Conservation (phyloP, 2,113 vertebrate genomes). For the Clupea harengus region DNA sequence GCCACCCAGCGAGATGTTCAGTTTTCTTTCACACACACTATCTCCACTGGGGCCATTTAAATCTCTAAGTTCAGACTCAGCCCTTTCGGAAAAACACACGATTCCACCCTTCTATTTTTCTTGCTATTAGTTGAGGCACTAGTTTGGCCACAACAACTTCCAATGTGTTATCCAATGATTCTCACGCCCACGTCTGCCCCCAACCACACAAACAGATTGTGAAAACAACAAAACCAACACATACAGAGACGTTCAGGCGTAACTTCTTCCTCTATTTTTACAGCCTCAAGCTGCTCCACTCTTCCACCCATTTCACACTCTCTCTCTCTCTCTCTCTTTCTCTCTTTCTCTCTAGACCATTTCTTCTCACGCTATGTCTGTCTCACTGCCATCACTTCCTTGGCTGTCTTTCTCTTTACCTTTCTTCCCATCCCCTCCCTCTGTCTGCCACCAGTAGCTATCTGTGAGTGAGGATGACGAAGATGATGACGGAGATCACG, state of each 20-base stretch:
- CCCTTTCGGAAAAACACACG: neutral
- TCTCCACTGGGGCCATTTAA: neutral
- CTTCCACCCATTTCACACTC: neutral
- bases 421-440: no score
- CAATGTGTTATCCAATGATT: neutral
- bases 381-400: neutral
- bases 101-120: neutral
- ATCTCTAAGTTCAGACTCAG: neutral
- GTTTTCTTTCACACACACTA: constrained; percentile 2
- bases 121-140: neutral
- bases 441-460: neutral
- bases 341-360: neutral
- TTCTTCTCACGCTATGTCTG: neutral
- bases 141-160: neutral
- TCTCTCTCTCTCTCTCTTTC: neutral
- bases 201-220: neutral
- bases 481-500: neutral
- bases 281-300: neutral
- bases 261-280: neutral
- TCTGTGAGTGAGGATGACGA: neutral
- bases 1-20: neutral
- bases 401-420: no score
- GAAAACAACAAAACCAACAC: neutral
- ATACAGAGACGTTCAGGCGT: neutral
- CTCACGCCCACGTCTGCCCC: neutral